Evolutionary conservation across 2,797 vertebrate species (phyloP).

Genomic region (Parotocinclus haroldoi): DNA sequence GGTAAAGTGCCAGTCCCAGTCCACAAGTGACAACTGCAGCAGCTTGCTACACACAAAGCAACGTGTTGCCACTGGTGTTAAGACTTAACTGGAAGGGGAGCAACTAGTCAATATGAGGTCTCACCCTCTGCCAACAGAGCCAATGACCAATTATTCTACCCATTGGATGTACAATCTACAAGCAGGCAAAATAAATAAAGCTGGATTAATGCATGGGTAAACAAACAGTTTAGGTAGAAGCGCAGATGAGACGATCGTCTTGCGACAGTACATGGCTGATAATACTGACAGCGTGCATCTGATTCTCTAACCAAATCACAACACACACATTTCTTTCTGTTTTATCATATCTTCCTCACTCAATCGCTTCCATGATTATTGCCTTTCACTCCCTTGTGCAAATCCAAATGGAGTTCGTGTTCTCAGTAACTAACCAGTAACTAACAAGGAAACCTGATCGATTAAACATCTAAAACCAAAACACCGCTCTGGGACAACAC

Average conservation of each 20-base stretch:
- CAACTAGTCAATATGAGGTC: too few species aligned
- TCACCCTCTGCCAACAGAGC: too few species aligned
- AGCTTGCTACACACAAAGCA: too few species aligned
- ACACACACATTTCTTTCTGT: slow-evolving; percentile 37
- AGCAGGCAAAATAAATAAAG: neutral
- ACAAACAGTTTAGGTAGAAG: neutral
- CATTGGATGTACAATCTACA: neutral
- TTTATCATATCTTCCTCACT: slow-evolving; percentile 40
- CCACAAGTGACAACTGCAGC: too few species aligned
- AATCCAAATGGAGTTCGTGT: slow-evolving; percentile 24
- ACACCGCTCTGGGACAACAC: too few species aligned
- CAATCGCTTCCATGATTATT: slow-evolving; percentile 33
- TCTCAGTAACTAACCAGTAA: too few species aligned
- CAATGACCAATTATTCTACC: too few species aligned
- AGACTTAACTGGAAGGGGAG: too few species aligned
- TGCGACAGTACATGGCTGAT: slow-evolving; percentile 14
- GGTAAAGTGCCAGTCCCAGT: too few species aligned
- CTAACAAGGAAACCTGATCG: too few species aligned
- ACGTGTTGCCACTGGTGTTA: neutral
- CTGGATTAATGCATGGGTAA: neutral
- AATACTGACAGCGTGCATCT: slow-evolving; percentile 21
- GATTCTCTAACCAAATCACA: slow-evolving; percentile 36
- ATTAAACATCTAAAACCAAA: too few species aligned
- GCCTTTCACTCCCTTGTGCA: slow-evolving; percentile 19
- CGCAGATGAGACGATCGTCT: slow-evolving; percentile 12